Base-by-base conservation (phyloP, 2,113 vertebrate genomes). In the Pollachius pollachius region DNA sequence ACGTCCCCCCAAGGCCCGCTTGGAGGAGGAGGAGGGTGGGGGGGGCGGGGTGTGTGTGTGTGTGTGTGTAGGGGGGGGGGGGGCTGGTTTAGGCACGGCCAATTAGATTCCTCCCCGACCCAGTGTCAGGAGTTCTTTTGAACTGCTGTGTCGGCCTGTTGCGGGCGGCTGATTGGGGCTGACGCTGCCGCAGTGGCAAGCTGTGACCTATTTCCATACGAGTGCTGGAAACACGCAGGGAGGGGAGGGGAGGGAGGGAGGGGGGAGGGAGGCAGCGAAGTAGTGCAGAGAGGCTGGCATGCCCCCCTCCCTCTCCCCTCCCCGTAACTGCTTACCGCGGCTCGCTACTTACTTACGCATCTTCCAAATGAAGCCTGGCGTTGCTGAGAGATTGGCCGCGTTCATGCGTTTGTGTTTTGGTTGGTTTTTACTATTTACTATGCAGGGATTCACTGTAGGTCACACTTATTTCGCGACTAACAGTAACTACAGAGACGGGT, bases 81-180 rank as follows among this genome's bases (percentile, higher is more conserved):
- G n/a, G 54, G 5, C 3, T 16, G n/a, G 85, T 86, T 91, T 88
- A 88, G 85, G 81, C 87, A 90, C 82, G 87, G 89, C 90, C 89
- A 91, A 91, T 92, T 91, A 92, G 87, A 84, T 89, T 13, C 41
- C 41, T 9, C 41, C 85, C 86, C 88, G 84, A 90, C 88, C 80
- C 74, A 48, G 82, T 89, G 91, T 90, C 89, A 91, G 88, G 91
- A 86, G 85, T 48, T 90, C 85, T 88, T 92, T 91, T 91, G 89
- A 92, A 91, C 85, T 76, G 81, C 77, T 69, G 62, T 82, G 88
- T 88, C 84, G 78, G 82, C 89, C 86, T 84, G 86, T 89, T 89
- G 84, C 83, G 75, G 64, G 62, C 84, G 15, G 27, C 84, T 88
- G 89, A 90, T 89, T 86, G 64, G 62, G 86, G 79, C 71, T 86